phyloP scores from a whole-genome alignment of 2,888 invertebrate genomes.

The Zele albiditarsus region DNA sequence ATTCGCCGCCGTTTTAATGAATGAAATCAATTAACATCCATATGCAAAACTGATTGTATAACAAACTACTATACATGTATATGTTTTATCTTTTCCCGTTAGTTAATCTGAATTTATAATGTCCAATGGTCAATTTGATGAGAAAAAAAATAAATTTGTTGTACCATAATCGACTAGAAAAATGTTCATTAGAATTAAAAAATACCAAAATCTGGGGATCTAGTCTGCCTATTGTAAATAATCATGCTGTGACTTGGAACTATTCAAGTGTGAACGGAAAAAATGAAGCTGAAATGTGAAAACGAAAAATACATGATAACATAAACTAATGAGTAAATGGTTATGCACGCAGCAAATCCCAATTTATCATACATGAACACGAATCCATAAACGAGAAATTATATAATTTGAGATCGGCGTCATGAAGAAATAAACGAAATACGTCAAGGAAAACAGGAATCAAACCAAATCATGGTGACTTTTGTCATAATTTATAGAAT shows the following conservation, averaged over 20 bases:
- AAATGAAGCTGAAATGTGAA: not conserved
- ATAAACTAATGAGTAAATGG: not conserved
- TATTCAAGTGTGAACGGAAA: not conserved
- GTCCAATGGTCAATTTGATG: not conserved
- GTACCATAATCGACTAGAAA: not conserved
- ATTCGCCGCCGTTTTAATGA: not conserved
- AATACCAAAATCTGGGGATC: constrained; percentile 42
- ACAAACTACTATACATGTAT: constrained; percentile 30
- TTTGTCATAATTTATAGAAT: not conserved
- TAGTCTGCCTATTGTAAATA: constrained; percentile 62
- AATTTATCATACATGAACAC: not conserved
- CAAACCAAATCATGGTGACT: not conserved
- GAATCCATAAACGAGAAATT: not conserved
- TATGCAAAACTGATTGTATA: not conserved
- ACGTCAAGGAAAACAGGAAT: not conserved
- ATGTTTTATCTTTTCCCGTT: constrained; percentile 60
- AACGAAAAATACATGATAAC: not conserved
- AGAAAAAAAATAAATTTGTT: not conserved
- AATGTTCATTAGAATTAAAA: not conserved
- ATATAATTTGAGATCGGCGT: not conserved
- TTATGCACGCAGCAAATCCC: not conserved
- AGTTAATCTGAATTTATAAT: constrained; percentile 24
- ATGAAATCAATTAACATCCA: not conserved
- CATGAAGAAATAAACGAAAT: not conserved
- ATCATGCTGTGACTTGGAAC: constrained; percentile 35